Percentiles rank a stretch among this genome's conserved stretches.
Evolutionary conservation across 2,888 invertebrate species (phyloP).

Genomic region (Plebejus melissa): DNA sequence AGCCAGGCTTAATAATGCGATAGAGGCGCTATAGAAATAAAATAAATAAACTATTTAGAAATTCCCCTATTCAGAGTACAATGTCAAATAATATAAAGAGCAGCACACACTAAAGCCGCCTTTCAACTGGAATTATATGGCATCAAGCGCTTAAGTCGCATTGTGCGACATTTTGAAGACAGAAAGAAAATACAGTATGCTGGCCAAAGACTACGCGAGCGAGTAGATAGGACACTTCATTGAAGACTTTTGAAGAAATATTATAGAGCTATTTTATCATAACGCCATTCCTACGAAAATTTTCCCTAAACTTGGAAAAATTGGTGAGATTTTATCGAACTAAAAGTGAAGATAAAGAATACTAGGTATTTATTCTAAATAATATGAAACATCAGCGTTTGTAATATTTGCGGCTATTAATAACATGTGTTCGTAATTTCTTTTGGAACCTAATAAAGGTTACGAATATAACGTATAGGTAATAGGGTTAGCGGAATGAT

Average conservation of each 20-base stretch:
- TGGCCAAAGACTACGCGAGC: slow-evolving; percentile 35
- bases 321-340: too few relatives aligned
- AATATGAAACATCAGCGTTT: background rate
- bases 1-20: background rate
- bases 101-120: slow-evolving; percentile 38
- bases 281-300: background rate
- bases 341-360: background rate
- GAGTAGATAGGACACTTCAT: slow-evolving; percentile 2
- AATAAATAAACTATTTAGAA: slow-evolving; percentile 30
- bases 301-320: too few relatives aligned
- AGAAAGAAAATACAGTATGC: slow-evolving; percentile 40
- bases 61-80: slow-evolving; percentile 33
- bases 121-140: slow-evolving; percentile 45
- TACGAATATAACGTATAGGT: slow-evolving; percentile 16
- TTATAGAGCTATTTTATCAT: background rate
- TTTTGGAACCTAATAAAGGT: slow-evolving; percentile 20
- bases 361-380: background rate
- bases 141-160: slow-evolving; percentile 44
- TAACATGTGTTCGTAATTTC: slow-evolving; percentile 20
- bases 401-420: slow-evolving; percentile 7
- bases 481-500: slow-evolving; percentile 26
- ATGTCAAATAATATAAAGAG: slow-evolving; percentile 42
- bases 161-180: slow-evolving; percentile 39
- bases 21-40: slow-evolving; percentile 9
- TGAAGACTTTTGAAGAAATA: background rate